Conservation (phyloP, 2,888 invertebrate species). For the Pyrrhosoma nymphula region DNA sequence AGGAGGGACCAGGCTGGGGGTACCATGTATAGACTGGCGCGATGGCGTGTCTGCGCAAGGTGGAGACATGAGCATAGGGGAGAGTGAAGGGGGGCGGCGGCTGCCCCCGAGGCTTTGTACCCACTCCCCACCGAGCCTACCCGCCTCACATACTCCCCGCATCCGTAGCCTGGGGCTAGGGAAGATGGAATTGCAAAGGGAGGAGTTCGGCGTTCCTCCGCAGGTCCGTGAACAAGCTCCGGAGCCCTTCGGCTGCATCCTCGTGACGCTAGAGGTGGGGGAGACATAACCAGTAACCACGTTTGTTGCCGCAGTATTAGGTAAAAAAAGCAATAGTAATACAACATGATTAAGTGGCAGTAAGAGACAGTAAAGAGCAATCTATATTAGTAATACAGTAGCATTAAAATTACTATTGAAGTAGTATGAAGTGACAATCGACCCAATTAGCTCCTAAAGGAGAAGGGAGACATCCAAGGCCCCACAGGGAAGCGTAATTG, state of each 20-base stretch:
- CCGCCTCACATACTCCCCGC: background rate
- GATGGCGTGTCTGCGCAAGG: constrained; percentile 25
- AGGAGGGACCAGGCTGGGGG: background rate
- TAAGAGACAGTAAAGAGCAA: no score
- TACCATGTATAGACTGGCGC: background rate
- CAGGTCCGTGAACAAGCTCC: background rate
- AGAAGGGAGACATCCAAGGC: no score
- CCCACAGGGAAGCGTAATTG: no score
- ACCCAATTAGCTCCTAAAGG: no score
- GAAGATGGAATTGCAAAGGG: background rate
- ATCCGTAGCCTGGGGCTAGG: background rate
- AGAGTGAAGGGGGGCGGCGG: background rate
- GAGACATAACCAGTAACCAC: no score
- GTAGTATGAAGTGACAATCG: no score
- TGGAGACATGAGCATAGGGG: background rate
- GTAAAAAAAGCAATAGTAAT: no score
- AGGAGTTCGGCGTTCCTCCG: background rate
- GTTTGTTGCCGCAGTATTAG: no score
- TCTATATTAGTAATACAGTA: no score
- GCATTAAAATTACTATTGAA: no score
- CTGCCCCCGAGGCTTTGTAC: background rate
- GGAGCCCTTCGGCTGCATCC: background rate
- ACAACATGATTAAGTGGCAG: no score
- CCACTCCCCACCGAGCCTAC: background rate
- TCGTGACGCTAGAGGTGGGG: background rate